A percentile compares a stretch with the other conserved stretches of the same genome.
Conservation (phyloP, 1,140 invertebrate species). For the Frieseomelitta varia region DNA sequence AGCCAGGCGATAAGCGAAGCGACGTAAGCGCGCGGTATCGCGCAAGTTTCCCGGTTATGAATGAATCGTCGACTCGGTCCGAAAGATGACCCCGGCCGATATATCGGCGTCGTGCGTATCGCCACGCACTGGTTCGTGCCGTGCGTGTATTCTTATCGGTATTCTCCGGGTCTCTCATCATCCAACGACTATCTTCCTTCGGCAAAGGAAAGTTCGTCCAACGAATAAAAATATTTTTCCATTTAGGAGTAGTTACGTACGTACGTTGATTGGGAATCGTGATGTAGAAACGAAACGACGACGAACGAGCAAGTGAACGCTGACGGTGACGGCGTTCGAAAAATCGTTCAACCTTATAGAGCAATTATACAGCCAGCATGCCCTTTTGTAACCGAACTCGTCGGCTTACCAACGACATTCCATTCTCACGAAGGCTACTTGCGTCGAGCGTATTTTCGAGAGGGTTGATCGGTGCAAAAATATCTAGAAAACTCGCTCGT, state of each 20-base stretch:
- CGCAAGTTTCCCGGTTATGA: slow-evolving; percentile 52
- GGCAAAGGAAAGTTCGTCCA: background rate
- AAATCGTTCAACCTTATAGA: slow-evolving; percentile 59
- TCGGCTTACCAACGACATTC: slow-evolving; percentile 64
- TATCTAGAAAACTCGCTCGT: no score
- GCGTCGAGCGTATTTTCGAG: slow-evolving; percentile 49
- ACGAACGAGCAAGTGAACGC: slow-evolving; percentile 13
- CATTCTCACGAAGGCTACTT: slow-evolving; percentile 56
- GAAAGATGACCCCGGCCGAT: slow-evolving; percentile 50
- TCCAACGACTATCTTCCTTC: background rate
- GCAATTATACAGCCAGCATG: slow-evolving; percentile 58
- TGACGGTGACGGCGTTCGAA: slow-evolving; percentile 43
- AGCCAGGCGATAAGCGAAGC: slow-evolving; percentile 1
- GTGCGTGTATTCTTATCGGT: slow-evolving; percentile 44
- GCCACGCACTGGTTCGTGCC: slow-evolving; percentile 33
- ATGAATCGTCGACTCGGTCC: slow-evolving; percentile 42
- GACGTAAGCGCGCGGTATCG: slow-evolving; percentile 26
- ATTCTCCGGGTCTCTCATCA: background rate
- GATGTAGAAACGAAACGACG: background rate
- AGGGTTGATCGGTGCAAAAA: background rate
- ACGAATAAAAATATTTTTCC: background rate
- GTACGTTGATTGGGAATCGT: slow-evolving; percentile 25
- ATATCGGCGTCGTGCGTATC: slow-evolving; percentile 40
- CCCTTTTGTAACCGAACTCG: slow-evolving; percentile 65
- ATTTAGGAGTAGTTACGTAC: no score